These are phyloP conservation scores for Cochlearius cochlearius DNA, from an alignment of 2,113 vertebrate genomes.

Conservation along the genomic window DNA sequence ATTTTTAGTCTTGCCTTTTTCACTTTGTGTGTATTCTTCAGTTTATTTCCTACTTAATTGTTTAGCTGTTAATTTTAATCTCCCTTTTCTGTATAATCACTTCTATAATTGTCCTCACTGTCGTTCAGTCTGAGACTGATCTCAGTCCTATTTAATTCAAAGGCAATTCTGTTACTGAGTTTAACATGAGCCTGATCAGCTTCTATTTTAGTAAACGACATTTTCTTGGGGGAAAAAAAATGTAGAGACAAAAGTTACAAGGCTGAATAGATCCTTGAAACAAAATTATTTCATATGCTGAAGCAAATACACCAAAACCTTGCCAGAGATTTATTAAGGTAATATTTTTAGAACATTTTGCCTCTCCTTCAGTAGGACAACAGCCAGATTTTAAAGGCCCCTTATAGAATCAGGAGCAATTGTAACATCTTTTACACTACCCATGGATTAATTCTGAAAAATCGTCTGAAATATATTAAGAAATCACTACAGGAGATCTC, in stretches of 20 bases:
- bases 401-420: background rate
- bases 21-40: conserved; percentile 10
- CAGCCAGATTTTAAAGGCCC: background rate
- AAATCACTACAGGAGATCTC: conserved; percentile 30
- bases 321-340: conserved; percentile 3
- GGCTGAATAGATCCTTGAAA: background rate
- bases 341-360: conserved; percentile 5
- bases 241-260: background rate
- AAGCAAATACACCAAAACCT: background rate
- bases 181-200: conserved; percentile 28
- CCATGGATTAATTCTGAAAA: conserved; percentile 1
- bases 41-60: conserved; percentile 49
- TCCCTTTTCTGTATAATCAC: conserved; percentile 32
- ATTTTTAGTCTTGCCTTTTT: conserved; percentile 10
- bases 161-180: background rate
- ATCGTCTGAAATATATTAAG: conserved; percentile 14
- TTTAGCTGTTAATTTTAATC: conserved; percentile 54
- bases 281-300: background rate
- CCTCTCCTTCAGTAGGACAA: background rate
- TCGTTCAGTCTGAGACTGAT: background rate
- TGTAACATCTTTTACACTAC: background rate
- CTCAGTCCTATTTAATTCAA: conserved; percentile 38
- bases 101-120: conserved; percentile 14
- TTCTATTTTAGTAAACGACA: conserved; percentile 44
- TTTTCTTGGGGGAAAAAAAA: background rate